Percentiles rank a stretch among this genome's conserved stretches.
These are phyloP conservation scores for Poeciliopsis retropinna DNA, from an alignment of 2,113 vertebrate species.

Conservation along the genomic window DNA sequence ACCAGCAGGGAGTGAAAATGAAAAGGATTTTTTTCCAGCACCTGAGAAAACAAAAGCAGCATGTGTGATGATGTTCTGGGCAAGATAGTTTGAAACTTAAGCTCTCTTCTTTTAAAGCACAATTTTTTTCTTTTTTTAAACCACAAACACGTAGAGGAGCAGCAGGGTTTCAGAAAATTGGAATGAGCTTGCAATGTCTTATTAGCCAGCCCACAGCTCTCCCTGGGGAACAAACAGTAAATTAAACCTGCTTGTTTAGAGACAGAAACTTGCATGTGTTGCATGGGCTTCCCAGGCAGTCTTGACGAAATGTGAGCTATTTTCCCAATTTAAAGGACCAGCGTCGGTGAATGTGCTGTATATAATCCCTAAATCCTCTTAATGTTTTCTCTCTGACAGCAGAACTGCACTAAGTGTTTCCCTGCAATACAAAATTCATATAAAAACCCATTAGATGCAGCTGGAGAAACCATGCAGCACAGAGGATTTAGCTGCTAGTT, in stretches of 20 bases:
- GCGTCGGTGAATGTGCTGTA: slow-evolving; percentile 22
- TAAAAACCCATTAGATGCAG: slow-evolving; percentile 26
- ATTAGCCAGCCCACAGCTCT: slow-evolving; percentile 20
- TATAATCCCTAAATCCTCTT: slow-evolving; percentile 63
- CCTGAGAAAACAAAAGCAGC: no score
- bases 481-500: slow-evolving; percentile 2
- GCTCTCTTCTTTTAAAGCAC: no score
- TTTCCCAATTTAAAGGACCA: slow-evolving; percentile 35
- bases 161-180: background rate
- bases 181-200: slow-evolving; percentile 19
- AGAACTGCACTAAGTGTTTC: slow-evolving; percentile 10
- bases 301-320: slow-evolving; percentile 51
- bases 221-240: slow-evolving; percentile 18
- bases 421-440: slow-evolving; percentile 3
- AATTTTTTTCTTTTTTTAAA: no score
- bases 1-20: no score
- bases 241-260: slow-evolving; percentile 47
- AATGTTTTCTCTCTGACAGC: slow-evolving; percentile 48
- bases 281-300: slow-evolving; percentile 33
- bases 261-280: slow-evolving; percentile 7
- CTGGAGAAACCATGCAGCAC: slow-evolving; percentile 1
- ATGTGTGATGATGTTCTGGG: no score
- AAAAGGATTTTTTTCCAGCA: no score
- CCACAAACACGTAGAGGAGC: no score
- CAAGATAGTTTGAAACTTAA: no score